Evolutionary conservation across 2,113 vertebrate genomes (phyloP).

Genomic region (Syngnathus scovelli): DNA sequence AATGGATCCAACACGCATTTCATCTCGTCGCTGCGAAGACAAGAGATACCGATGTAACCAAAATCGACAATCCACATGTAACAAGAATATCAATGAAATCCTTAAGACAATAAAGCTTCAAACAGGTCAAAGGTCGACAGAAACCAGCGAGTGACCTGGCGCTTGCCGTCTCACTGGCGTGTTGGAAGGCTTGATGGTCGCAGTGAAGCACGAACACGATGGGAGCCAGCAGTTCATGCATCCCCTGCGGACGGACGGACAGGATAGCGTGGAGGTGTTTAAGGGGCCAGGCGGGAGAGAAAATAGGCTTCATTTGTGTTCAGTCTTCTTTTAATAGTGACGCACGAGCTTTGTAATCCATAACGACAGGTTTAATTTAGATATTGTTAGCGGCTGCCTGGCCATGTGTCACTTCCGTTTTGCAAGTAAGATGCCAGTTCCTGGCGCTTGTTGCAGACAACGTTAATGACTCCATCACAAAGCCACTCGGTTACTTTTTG

Average conservation of each 20-base stretch:
- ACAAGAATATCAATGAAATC: neutral
- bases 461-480: conserved; percentile 40
- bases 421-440: conserved; percentile 19
- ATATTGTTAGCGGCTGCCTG: conserved; percentile 48
- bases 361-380: conserved; percentile 56
- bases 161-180: conserved; percentile 89
- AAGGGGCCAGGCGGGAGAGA: conserved; percentile 12
- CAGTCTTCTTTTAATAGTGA: conserved; percentile 54
- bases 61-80: neutral
- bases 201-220: conserved; percentile 94
- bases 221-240: conserved; percentile 96
- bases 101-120: neutral
- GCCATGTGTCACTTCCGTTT: conserved; percentile 62
- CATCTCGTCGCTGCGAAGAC: conserved; percentile 85
- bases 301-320: conserved; percentile 43
- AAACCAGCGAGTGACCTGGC: conserved; percentile 75
- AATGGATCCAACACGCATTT: conserved; percentile 85
- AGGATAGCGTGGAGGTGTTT: neutral
- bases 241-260: conserved; percentile 75
- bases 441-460: conserved; percentile 48
- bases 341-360: conserved; percentile 55
- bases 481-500: conserved; percentile 25
- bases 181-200: conserved; percentile 95
- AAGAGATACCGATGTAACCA: neutral
- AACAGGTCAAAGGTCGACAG: neutral